A percentile compares a stretch with the other conserved stretches of the same genome.
phyloP scores from a whole-genome alignment of 2,888 invertebrate species.

The Dysmachus trigonus region DNA sequence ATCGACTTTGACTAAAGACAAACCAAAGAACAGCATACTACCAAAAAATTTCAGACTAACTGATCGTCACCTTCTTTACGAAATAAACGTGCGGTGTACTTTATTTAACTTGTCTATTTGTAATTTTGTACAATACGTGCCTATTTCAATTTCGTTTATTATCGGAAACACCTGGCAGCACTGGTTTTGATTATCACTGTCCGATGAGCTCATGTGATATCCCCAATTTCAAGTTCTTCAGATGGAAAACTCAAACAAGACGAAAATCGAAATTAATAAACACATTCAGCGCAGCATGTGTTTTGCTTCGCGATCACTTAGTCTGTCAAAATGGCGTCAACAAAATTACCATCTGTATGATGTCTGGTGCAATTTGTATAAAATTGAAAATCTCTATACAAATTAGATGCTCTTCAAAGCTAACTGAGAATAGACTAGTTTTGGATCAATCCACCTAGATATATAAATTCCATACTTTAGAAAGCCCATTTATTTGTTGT shows the following conservation, averaged over 20 bases:
- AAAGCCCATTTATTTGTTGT: neutral
- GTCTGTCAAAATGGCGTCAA: conserved; percentile 24
- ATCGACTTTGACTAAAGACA: too few relatives aligned
- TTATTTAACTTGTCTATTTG: neutral
- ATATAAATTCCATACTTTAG: neutral
- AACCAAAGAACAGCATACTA: too few relatives aligned
- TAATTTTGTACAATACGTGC: neutral
- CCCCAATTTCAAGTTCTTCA: neutral
- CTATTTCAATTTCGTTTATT: neutral
- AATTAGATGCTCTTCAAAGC: neutral
- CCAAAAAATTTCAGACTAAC: too few relatives aligned
- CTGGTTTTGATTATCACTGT: neutral
- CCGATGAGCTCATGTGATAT: neutral
- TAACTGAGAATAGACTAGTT: neutral
- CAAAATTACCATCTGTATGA: neutral
- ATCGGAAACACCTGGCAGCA: neutral
- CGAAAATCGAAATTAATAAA: neutral
- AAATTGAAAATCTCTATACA: neutral
- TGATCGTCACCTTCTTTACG: too few relatives aligned
- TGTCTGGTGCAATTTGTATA: neutral
- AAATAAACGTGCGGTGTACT: too few relatives aligned
- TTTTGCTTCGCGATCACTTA: neutral
- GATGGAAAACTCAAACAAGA: neutral
- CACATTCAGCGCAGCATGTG: neutral
- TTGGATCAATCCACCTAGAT: neutral